Base-by-base conservation (phyloP, 2,888 invertebrate species). In the Troglohyphantes excavatus region DNA sequence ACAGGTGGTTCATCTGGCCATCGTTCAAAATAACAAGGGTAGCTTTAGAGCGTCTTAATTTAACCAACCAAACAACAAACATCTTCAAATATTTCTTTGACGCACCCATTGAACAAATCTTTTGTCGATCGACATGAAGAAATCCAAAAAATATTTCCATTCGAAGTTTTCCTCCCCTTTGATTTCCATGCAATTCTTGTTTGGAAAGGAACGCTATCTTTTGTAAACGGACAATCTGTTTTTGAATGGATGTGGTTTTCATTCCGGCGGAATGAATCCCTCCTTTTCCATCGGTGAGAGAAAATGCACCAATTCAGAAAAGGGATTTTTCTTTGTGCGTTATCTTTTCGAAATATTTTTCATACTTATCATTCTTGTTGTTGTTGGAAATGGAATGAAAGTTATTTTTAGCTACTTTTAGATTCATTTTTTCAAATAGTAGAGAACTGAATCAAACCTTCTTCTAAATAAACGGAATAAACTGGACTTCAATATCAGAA, bases 261-360 rank as follows among this genome's bases (percentile, higher is more conserved):
- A 53, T 53, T 53, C 53, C 17, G 13, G 13, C 17, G 17, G 5
- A 13, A 53, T 53, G 53, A 53, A 17, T 53, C 7, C 13, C 13
- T 39, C 7, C 13, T 39, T 39, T 39, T 53, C n/a, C 0, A n/a
- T 9, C n/a, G 53, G 53, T 53, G 53, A 53, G 53, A 53, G 33
- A 53, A 53, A 53, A 53, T n/a, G n/a, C 39, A 53, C 13, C 53
- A 13, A 53, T n/a, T 53, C 53, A 53, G 17, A 53, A 11, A 13
- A 39, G 9, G 39, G 1, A 11, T 39, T 39, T 53, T 53, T 53
- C 17, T n/a, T 53, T 53, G 13, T n/a, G 17, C n/a, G 13, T 53
- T n/a, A 53, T 53, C 53, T n/a, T n/a, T 53, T 53, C 53, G n/a
- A n/a, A 53, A 53, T n/a, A 9, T n/a, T 53, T 53, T n/a, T 53